Evolutionary conservation across 2,888 invertebrate genomes (phyloP).

Genomic region (Deilephila elpenor): DNA sequence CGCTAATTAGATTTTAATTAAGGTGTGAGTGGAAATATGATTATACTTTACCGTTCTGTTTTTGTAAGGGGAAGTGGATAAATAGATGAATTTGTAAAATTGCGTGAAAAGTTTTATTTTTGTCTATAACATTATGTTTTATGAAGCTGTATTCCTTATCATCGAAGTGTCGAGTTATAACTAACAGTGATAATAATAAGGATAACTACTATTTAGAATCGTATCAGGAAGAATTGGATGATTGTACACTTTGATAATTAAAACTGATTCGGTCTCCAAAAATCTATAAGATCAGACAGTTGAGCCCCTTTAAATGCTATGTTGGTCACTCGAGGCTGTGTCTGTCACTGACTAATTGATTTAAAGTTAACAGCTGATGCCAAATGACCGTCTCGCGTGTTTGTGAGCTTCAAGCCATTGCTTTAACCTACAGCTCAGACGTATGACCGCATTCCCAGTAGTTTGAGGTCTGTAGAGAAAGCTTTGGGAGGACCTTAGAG

Average conservation of each 20-base stretch:
- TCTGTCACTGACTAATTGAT: conserved; percentile 1
- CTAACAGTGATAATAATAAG: no score
- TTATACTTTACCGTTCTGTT: no score
- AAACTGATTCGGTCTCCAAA: neutral
- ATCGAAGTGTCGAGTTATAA: no score
- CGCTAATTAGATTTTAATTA: neutral
- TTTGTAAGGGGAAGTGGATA: no score
- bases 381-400: conserved; percentile 15
- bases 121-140: no score
- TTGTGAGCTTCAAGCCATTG: neutral
- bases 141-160: no score
- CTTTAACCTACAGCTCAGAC: no score
- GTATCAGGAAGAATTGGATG: no score
- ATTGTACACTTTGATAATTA: no score
- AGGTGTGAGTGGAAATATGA: neutral
- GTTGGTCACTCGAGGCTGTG: neutral
- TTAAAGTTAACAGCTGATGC: neutral
- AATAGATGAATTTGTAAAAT: no score
- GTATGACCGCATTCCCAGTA: conserved; percentile 11
- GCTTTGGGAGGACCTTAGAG: neutral
- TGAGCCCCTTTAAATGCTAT: neutral
- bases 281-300: neutral
- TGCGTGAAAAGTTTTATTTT: no score
- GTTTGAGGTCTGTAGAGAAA: conserved; percentile 8
- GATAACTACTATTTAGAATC: no score